phyloP scores from a whole-genome alignment of 1,140 invertebrate species.

The Agrilus planipennis region DNA sequence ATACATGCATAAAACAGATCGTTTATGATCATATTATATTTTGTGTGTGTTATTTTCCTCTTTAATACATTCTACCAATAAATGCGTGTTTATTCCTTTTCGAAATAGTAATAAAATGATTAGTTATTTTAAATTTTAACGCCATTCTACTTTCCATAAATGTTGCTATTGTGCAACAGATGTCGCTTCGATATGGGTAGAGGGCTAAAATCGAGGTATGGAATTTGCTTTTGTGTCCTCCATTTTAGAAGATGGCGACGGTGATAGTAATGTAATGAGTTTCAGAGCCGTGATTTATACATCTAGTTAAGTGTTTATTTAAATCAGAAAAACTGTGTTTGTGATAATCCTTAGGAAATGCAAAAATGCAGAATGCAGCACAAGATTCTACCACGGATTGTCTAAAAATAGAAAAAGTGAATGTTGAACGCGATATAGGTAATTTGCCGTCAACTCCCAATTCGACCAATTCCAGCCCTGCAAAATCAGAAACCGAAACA shows the following conservation, averaged over 20 bases:
- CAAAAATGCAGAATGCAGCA: conserved; percentile 83
- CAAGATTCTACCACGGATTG: conserved; percentile 59
- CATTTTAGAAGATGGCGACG: conserved; percentile 35
- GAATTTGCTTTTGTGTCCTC: conserved; percentile 16
- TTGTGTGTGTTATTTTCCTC: no score
- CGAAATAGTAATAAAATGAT: no score
- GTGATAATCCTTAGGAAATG: conserved; percentile 38
- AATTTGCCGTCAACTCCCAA: conserved; percentile 50
- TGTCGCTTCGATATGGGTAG: conserved; percentile 3
- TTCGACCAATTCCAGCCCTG: conserved; percentile 51
- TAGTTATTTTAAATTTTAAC: neutral
- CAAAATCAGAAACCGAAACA: conserved; percentile 66
- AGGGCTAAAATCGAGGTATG: neutral
- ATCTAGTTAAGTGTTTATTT: conserved; percentile 24
- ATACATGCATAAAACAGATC: no score
- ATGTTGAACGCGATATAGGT: conserved; percentile 40
- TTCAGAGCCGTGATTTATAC: conserved; percentile 26
- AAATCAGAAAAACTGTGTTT: conserved; percentile 21
- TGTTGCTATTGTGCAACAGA: neutral
- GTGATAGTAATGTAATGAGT: conserved; percentile 30
- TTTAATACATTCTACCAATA: no score
- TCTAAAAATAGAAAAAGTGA: conserved; percentile 61
- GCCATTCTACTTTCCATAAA: no score
- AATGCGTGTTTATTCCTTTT: no score
- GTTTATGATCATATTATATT: no score